phyloP scores from a whole-genome alignment of 2,113 vertebrate species.

The Romanogobio albipinnatus region DNA sequence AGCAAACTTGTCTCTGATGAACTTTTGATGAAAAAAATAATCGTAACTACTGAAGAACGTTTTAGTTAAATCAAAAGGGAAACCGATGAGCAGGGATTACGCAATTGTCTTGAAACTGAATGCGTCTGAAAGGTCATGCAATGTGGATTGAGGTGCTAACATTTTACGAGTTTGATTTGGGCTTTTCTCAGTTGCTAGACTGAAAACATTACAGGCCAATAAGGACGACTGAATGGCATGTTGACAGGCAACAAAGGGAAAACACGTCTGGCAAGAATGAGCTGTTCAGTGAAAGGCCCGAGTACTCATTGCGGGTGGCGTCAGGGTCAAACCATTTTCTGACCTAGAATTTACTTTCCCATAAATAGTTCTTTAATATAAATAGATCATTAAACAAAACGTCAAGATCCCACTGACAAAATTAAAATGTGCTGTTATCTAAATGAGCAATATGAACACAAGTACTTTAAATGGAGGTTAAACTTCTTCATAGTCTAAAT shows the following conservation, averaged over 20 bases:
- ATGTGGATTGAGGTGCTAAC: not conserved
- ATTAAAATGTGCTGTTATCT: not conserved
- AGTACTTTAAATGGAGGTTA: not conserved
- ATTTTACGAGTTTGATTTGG: not conserved
- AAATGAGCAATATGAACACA: not conserved
- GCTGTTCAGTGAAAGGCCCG: slow-evolving; percentile 47
- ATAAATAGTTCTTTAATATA: not conserved
- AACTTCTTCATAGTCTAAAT: too few species aligned
- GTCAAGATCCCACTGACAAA: not conserved
- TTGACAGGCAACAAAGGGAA: slow-evolving; percentile 47
- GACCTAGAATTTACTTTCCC: not conserved
- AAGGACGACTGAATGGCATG: slow-evolving; percentile 30
- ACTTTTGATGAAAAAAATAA: not conserved
- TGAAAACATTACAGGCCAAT: slow-evolving; percentile 32
- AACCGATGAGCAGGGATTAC: not conserved
- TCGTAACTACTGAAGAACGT: slow-evolving; percentile 18
- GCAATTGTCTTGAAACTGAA: not conserved
- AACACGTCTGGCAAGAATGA: slow-evolving; percentile 58
- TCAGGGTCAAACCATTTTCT: slow-evolving; percentile 10
- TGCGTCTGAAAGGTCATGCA: not conserved
- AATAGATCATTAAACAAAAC: not conserved
- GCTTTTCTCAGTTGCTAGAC: slow-evolving; percentile 12
- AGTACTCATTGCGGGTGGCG: slow-evolving; percentile 19
- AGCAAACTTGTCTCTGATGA: not conserved
- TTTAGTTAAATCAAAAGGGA: not conserved